These are phyloP conservation scores for Anthoptus insignis DNA, from an alignment of 2,888 invertebrate species.

Conservation along the genomic window DNA sequence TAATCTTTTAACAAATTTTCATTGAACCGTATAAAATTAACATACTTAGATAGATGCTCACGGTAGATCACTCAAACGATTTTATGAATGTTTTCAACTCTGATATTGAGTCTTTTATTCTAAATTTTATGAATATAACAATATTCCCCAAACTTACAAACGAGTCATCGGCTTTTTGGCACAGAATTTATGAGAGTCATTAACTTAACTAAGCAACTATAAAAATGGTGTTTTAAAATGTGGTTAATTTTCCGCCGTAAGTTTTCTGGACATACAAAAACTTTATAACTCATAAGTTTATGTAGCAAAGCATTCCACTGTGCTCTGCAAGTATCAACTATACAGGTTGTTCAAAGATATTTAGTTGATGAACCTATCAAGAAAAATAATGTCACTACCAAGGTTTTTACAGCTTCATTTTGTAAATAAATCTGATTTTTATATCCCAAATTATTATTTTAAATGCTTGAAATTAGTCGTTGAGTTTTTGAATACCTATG, in stretches of 20 bases:
- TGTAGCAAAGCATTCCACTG: constrained; percentile 72
- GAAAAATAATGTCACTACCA: neutral
- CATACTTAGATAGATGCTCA: neutral
- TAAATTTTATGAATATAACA: neutral
- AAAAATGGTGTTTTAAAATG: constrained; percentile 31
- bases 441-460: too few relatives aligned
- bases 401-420: too few relatives aligned
- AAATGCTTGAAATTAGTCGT: too few relatives aligned
- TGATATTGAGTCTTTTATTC: neutral
- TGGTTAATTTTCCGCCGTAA: constrained; percentile 38
- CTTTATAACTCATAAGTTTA: constrained; percentile 79
- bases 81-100: neutral
- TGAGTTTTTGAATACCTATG: too few relatives aligned
- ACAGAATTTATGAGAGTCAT: constrained; percentile 1
- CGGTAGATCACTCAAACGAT: neutral
- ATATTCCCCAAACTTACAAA: neutral
- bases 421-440: too few relatives aligned
- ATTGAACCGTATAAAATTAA: neutral
- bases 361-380: neutral
- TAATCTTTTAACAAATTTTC: constrained; percentile 2
- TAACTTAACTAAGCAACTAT: constrained; percentile 4
- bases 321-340: constrained; percentile 59
- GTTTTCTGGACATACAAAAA: constrained; percentile 58
- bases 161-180: neutral
- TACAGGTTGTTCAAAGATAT: constrained; percentile 60